Evolutionary conservation across 2,888 invertebrate genomes (phyloP).

Genomic region (Tridacna crocea): DNA sequence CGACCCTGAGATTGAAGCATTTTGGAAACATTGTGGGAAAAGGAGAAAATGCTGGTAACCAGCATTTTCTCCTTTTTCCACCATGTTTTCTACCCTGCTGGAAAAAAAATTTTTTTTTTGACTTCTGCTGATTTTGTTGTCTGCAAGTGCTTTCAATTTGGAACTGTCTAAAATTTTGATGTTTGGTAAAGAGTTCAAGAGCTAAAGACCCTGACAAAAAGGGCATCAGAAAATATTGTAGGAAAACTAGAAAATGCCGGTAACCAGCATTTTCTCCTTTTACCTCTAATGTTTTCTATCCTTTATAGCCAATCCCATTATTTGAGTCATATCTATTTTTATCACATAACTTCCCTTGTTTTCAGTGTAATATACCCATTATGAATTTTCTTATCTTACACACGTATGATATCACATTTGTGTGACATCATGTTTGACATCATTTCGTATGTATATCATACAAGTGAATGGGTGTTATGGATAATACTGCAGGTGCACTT

Average conservation of each 20-base stretch:
- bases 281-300: not conserved
- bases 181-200: not conserved
- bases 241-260: not conserved
- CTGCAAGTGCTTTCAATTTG: not conserved
- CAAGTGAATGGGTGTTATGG: too few species aligned
- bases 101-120: not conserved
- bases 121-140: too few species aligned
- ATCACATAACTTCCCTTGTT: too few species aligned
- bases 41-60: not conserved
- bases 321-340: too few species aligned
- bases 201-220: not conserved
- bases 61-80: not conserved
- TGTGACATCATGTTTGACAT: too few species aligned
- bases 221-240: not conserved
- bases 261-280: not conserved
- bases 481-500: too few species aligned
- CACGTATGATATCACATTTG: too few species aligned
- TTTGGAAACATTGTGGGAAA: not conserved
- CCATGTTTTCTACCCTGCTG: not conserved
- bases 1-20: too few species aligned
- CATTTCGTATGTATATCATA: too few species aligned
- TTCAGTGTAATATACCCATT: too few species aligned
- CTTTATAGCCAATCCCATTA: not conserved
- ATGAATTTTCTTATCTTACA: too few species aligned
- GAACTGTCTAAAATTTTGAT: not conserved